Evolutionary conservation across 2,113 vertebrate genomes (phyloP).

Genomic region (Neotragus moschatus): DNA sequence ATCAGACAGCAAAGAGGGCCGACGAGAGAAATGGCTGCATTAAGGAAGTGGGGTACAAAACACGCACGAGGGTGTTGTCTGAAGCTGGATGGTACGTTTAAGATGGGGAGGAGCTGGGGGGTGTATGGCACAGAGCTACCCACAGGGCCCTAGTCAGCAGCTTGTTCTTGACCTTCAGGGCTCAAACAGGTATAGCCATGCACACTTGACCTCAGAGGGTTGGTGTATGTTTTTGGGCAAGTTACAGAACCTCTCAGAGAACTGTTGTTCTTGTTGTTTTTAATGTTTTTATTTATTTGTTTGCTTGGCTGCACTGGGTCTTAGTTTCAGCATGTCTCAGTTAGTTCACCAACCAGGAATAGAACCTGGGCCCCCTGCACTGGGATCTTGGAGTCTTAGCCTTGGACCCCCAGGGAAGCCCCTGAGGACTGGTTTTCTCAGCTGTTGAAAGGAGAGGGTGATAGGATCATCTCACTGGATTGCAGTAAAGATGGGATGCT

Average conservation of each 20-base stretch:
- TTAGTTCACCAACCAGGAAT: neutral
- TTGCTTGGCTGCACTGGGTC: neutral
- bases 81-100: rapidly evolving
- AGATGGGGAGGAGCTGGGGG: rapidly evolving
- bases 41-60: neutral
- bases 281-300: neutral
- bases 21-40: rapidly evolving
- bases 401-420: neutral
- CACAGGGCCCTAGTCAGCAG: neutral
- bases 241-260: neutral
- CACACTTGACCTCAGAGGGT: rapidly evolving
- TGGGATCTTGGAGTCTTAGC: neutral
- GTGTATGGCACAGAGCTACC: neutral
- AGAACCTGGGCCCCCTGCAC: neutral
- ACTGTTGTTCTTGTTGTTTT: neutral
- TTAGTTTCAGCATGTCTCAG: neutral
- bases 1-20: rapidly evolving
- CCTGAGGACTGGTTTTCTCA: neutral
- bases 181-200: neutral
- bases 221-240: neutral
- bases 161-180: neutral
- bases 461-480: rapidly evolving
- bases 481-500: neutral
- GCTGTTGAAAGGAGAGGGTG: neutral
- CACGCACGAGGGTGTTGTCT: rapidly evolving